phyloP scores from a whole-genome alignment of 2,797 vertebrate species.

The Podarcis lilfordi region DNA sequence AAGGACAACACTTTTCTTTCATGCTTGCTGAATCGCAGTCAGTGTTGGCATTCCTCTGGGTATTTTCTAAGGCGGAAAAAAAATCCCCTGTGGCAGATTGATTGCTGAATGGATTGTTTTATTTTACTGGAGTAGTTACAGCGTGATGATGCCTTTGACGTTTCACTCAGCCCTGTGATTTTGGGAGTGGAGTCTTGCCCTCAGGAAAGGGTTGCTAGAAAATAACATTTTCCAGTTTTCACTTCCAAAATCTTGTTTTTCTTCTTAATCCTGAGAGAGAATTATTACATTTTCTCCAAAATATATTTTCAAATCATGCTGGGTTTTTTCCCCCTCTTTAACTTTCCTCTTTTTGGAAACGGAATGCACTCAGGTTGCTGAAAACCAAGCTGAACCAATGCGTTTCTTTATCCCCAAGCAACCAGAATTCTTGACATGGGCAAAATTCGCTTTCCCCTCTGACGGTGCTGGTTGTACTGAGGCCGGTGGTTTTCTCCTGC shows the following conservation, averaged over 20 bases:
- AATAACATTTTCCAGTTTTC: background rate
- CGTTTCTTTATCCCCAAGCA: background rate
- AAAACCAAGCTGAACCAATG: background rate
- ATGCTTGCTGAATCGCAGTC: no score
- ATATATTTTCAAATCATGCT: background rate
- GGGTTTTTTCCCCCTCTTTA: accelerated
- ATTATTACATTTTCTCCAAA: background rate
- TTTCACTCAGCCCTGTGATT: no score
- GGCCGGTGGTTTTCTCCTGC: background rate
- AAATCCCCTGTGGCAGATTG: background rate
- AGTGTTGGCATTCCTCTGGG: background rate
- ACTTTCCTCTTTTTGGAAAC: background rate
- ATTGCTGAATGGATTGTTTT: slow-evolving; percentile 2
- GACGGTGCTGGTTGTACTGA: no score
- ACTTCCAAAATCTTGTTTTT: no score
- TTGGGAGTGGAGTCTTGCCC: no score
- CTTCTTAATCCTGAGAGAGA: background rate
- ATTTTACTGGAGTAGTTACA: background rate
- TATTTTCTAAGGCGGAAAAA: background rate
- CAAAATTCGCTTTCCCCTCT: background rate
- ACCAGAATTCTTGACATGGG: background rate
- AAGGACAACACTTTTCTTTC: background rate
- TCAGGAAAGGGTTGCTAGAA: background rate
- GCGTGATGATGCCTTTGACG: background rate
- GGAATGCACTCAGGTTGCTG: background rate